Base-by-base conservation (phyloP, 2,888 invertebrate genomes). In the Himalopsyche japonica region DNA sequence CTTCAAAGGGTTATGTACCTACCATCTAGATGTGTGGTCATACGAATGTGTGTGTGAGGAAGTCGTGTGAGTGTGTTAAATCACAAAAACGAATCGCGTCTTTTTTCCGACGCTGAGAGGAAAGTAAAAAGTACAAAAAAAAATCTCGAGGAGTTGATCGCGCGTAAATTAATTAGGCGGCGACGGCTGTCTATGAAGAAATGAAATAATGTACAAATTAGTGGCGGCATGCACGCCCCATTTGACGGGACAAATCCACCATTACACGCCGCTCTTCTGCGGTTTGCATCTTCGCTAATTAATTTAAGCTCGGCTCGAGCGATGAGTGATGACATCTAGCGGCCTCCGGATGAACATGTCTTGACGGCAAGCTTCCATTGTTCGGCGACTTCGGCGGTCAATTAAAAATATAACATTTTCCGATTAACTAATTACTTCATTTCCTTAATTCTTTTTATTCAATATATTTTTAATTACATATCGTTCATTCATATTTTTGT, bases 151-250 rank as follows among this genome's bases (percentile, higher is more conserved):
- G 80, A 83, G 83, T 83, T 80, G 83, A 83, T 83, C 80, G 83
- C 80, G 83, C 83, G 83, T 83, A 83, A 83, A 83, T 83, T 83
- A 83, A 83, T 83, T 83, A 83, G 83, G 80, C 83, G 83, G 80
- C 83, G 83, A 83, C 80, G 77, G 80, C 83, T 70, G 70, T 24
- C 70, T 70, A 70, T 70, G 70, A 70, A 30, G 70, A 70, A 70
- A 70, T 70, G 70, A 70, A 70, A 70, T 70, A 70, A 70, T 70
- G 70, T 70, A 70, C 70, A 70, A 83, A 83, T 83, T 83, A 83
- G 83, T 80, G 80, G 80, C 80, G 83, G 83, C 83, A 80, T 76
- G 76, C 83, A 80, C 80, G 83, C 80, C 70, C 77, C 83, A 83
- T 83, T 83, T 83, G 49, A 80, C 30, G 27, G 70, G 24, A 70